Evolutionary conservation across 2,113 vertebrate genomes (phyloP).

Genomic region (Siniperca chuatsi): DNA sequence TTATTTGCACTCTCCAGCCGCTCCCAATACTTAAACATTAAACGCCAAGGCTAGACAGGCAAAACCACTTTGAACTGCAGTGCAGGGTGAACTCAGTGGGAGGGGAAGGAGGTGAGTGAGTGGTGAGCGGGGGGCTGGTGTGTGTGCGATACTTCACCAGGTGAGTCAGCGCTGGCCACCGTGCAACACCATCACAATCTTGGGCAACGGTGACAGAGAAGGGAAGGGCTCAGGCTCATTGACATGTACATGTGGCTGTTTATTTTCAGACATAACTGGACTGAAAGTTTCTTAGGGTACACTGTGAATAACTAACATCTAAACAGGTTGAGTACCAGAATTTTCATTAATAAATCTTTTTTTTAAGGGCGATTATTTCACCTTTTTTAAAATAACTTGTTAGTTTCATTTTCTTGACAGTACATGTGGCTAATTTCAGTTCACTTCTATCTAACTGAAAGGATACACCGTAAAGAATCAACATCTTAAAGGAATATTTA

Average conservation of each 20-base stretch:
- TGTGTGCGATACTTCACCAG: slow-evolving; percentile 67
- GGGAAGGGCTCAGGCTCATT: slow-evolving; percentile 50
- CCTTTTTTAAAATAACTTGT: not conserved
- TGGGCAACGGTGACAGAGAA: slow-evolving; percentile 55
- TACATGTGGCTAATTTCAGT: not conserved
- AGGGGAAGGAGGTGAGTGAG: slow-evolving; percentile 75
- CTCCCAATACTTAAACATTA: slow-evolving; percentile 89
- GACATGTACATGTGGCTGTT: slow-evolving; percentile 27
- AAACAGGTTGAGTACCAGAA: not conserved
- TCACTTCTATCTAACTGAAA: not conserved
- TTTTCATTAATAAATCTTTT: not conserved
- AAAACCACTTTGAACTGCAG: slow-evolving; percentile 81
- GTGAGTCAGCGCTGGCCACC: slow-evolving; percentile 73
- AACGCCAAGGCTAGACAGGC: slow-evolving; percentile 85
- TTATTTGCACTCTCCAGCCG: slow-evolving; percentile 86
- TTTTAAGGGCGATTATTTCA: too few relatives aligned
- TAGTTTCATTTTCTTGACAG: not conserved
- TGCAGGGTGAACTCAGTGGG: slow-evolving; percentile 76
- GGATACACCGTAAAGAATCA: not conserved
- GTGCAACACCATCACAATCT: slow-evolving; percentile 61
- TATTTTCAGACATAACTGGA: slow-evolving; percentile 1
- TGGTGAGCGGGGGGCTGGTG: slow-evolving; percentile 61
- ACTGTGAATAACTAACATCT: not conserved
- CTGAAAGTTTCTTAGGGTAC: slow-evolving; percentile 2
- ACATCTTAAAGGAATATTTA: not conserved